These are phyloP conservation scores for Phanerotoma sp. DNA, from an alignment of 2,888 invertebrate species.

Conservation along the genomic window DNA sequence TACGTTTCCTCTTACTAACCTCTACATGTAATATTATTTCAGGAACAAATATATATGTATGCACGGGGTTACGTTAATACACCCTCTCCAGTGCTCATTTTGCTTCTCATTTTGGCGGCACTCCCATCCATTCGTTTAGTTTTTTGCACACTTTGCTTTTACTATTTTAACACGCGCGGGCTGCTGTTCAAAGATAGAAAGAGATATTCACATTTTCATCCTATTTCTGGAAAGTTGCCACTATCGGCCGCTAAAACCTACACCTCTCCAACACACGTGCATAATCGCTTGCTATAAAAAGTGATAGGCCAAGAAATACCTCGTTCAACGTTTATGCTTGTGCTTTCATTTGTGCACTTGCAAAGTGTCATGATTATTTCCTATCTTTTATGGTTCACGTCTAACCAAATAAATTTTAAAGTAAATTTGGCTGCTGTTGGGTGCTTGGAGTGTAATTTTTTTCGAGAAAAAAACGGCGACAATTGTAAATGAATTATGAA, in stretches of 20 bases:
- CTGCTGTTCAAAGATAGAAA: not conserved
- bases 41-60: conserved; percentile 29
- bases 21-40: conserved; percentile 41
- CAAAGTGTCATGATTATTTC: not conserved
- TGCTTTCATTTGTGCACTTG: conserved; percentile 34
- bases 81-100: conserved; percentile 13
- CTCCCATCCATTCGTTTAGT: not conserved
- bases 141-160: not conserved
- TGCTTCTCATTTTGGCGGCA: not conserved
- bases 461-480: too few relatives aligned
- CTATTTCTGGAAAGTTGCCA: conserved; percentile 12
- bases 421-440: too few relatives aligned
- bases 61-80: conserved; percentile 24
- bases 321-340: conserved; percentile 30
- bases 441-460: too few relatives aligned
- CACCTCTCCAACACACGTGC: conserved; percentile 34
- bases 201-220: not conserved
- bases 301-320: conserved; percentile 32
- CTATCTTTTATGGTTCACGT: not conserved
- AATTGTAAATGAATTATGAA: too few relatives aligned
- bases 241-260: conserved; percentile 28
- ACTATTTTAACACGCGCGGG: too few relatives aligned
- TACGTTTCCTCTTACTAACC: conserved; percentile 29
- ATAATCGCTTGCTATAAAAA: conserved; percentile 39
- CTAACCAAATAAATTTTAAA: not conserved